Percentiles rank a stretch among this genome's conserved stretches.
Conservation (phyloP, 2,888 invertebrate genomes). For the Encarsia formosa region DNA sequence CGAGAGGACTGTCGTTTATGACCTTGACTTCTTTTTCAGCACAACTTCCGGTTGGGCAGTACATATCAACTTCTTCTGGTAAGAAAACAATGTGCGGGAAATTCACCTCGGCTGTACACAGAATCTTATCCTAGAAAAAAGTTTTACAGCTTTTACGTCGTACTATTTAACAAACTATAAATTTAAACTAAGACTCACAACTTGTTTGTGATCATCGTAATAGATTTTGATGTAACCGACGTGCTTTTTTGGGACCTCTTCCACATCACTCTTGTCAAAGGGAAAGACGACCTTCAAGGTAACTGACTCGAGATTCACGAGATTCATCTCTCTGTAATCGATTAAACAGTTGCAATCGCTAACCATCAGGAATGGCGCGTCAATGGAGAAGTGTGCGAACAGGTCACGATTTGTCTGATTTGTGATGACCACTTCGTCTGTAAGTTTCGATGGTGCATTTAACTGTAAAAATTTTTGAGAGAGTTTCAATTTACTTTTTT, state of each 20-base stretch:
- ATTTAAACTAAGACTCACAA: conserved; percentile 36
- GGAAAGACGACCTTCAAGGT: conserved; percentile 37
- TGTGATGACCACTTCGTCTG: conserved; percentile 57
- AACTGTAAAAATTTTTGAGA: neutral
- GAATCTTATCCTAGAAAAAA: conserved; percentile 58
- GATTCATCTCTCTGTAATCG: conserved; percentile 28
- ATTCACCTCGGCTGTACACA: conserved; percentile 62
- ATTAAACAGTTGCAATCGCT: conserved; percentile 29
- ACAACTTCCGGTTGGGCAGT: conserved; percentile 56
- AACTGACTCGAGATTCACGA: conserved; percentile 30
- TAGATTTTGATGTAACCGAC: conserved; percentile 41
- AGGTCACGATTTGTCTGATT: conserved; percentile 57
- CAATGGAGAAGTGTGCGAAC: conserved; percentile 52
- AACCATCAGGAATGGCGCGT: conserved; percentile 53
- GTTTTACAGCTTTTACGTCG: neutral
- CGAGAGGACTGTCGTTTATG: conserved; percentile 56
- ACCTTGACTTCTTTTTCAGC: conserved; percentile 52
- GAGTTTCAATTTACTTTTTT: conserved; percentile 48
- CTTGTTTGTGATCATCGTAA: conserved; percentile 49
- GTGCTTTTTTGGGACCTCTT: conserved; percentile 34
- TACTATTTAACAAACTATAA: neutral
- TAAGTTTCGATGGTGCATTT: conserved; percentile 14
- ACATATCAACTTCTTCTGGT: conserved; percentile 59
- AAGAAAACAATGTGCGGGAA: conserved; percentile 64
- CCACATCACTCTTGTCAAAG: conserved; percentile 26